Evolutionary conservation across 1,140 invertebrate species (phyloP).

Genomic region (Drosophila ogumai): DNA sequence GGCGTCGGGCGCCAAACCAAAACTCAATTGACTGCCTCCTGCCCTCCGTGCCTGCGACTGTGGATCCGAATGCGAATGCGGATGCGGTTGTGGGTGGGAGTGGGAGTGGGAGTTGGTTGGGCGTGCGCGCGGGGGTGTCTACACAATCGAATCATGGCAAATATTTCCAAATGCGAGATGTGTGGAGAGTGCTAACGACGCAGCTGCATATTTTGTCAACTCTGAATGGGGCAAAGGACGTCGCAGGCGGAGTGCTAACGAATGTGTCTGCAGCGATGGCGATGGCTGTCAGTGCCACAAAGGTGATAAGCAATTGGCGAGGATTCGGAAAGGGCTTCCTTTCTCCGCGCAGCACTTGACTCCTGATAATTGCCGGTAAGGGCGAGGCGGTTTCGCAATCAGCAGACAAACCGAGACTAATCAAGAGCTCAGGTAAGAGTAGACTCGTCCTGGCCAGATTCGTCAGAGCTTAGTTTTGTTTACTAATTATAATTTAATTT

Average conservation of each 20-base stretch:
- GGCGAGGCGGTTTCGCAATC: constrained; percentile 22
- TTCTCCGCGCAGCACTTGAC: constrained; percentile 19
- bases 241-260: constrained; percentile 26
- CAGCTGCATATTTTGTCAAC: constrained; percentile 81
- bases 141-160: constrained; percentile 80
- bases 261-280: constrained; percentile 48
- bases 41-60: constrained; percentile 10
- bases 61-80: constrained; percentile 26
- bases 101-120: neutral
- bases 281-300: constrained; percentile 65
- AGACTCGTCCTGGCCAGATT: constrained; percentile 1
- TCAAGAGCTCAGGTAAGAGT: constrained; percentile 10
- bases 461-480: constrained; percentile 22
- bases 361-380: constrained; percentile 32
- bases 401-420: constrained; percentile 46
- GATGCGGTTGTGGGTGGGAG: constrained; percentile 19
- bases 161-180: constrained; percentile 59
- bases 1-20: constrained; percentile 48
- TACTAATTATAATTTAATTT: constrained; percentile 72
- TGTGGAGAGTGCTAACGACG: constrained; percentile 60
- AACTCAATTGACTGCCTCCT: constrained; percentile 61
- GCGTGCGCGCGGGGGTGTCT: constrained; percentile 24
- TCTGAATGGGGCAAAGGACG: constrained; percentile 42
- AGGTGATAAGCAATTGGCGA: constrained; percentile 73
- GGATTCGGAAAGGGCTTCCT: neutral